These are phyloP conservation scores for Phalacrocorax carbo DNA, from an alignment of 2,113 vertebrate species.

Conservation along the genomic window DNA sequence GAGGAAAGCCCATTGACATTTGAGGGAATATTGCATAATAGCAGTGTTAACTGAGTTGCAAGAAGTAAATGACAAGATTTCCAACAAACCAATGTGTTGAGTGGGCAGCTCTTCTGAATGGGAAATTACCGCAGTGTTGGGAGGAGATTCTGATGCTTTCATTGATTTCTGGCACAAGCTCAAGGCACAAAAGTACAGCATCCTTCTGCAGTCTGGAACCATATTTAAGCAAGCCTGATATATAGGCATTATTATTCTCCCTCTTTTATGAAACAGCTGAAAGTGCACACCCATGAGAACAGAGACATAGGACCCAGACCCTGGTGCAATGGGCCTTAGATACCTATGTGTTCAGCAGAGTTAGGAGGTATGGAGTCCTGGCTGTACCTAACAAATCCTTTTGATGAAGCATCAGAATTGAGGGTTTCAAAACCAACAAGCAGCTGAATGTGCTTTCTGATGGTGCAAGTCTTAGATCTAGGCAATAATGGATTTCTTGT, in stretches of 20 bases:
- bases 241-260: not conserved
- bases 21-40: not conserved
- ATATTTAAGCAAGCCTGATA: not conserved
- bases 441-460: fast-evolving
- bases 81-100: not conserved
- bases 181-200: not conserved
- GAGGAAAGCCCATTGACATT: not conserved
- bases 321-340: fast-evolving
- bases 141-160: not conserved
- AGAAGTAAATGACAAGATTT: not conserved
- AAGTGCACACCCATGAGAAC: not conserved
- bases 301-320: not conserved
- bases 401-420: not conserved
- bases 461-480: not conserved
- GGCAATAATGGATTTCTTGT: not conserved
- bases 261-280: not conserved
- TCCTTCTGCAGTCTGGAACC: not conserved
- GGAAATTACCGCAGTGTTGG: not conserved
- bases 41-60: not conserved
- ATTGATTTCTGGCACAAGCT: not conserved
- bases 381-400: not conserved
- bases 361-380: not conserved
- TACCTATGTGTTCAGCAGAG: not conserved
- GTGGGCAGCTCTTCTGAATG: not conserved
- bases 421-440: not conserved